Base-by-base conservation (phyloP, 2,797 vertebrate species). In the Aulostomus chinensis region DNA sequence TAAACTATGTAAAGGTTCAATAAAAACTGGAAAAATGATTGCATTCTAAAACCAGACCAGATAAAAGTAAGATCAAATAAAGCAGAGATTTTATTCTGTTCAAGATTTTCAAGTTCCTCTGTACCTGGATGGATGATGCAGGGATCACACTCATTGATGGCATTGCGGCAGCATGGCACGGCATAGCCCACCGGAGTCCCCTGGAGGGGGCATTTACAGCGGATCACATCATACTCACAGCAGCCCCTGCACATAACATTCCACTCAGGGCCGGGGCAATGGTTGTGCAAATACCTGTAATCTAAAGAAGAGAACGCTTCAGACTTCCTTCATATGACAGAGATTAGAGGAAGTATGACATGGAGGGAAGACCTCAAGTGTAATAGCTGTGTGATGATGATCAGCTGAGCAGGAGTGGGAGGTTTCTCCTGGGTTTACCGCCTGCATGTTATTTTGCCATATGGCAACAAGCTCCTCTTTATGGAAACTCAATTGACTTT, bases 101-200 rank as follows among this genome's bases (percentile, higher is more conserved):
- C 20, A 6, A n/a, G 26, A 39, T 11, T 5, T 20, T 2, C 3
- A 13, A 3, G 11, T 20, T 13, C 4, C 15, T 16, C 9, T 13
- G 13, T 85, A 98, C 97, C 97, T 88, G 96, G 96, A 72, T 99
- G 96, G 57, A 98, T 94, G 66, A 98, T 93, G 76, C 97, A 99
- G 69, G 96, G 95, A 58, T 99, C 97, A 2, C 97, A 99, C 48
- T 97, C 96, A 0, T 97, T 93, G 7, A 94, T 92, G 66, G 95
- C 94, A 0, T 99, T 99, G 40, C 96, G 91, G 76, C 97, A 99
- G 89, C 97, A 99, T 2, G 97, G 97, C 68, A 99, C 96, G 2
- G 96, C 94, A 5, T 99, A 99, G 14, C 96, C 96, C 54, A 98
- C 95, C 2, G 76, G 91, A 28, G 93, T 89, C 52, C 94, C 95